Evolutionary conservation across 2,888 invertebrate genomes (phyloP).

Genomic region (Chymomyza fuscimana): DNA sequence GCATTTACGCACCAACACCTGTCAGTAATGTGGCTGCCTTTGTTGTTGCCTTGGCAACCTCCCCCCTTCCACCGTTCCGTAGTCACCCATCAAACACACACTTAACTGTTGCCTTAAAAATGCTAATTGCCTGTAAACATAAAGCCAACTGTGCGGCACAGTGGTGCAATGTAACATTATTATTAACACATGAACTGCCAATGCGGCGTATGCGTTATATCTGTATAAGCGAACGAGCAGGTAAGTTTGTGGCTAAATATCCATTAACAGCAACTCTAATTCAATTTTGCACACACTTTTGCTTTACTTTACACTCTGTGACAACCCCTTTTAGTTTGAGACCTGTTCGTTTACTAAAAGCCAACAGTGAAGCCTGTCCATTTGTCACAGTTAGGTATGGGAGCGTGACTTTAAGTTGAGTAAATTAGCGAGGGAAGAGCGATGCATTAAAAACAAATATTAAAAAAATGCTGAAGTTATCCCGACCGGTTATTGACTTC

Average conservation of each 20-base stretch:
- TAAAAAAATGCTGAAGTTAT: no score
- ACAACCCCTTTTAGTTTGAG: neutral
- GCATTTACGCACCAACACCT: slow-evolving; percentile 20
- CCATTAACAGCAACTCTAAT: slow-evolving; percentile 6
- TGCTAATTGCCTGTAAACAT: slow-evolving; percentile 69
- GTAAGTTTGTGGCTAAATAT: neutral
- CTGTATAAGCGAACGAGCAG: neutral
- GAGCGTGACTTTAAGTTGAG: no score
- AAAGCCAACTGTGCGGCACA: slow-evolving; percentile 32
- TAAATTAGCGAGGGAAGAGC: no score
- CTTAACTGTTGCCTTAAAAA: slow-evolving; percentile 53
- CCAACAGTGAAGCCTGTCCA: no score
- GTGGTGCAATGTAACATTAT: slow-evolving; percentile 24
- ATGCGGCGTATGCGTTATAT: neutral
- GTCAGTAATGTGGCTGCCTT: slow-evolving; percentile 14
- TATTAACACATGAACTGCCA: neutral
- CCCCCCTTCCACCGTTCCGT: neutral
- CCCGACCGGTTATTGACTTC: no score
- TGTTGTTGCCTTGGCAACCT: slow-evolving; percentile 9
- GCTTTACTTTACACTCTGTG: neutral
- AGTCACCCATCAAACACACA: slow-evolving; percentile 9
- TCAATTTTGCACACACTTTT: slow-evolving; percentile 4
- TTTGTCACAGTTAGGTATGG: neutral
- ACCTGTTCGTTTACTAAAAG: neutral
- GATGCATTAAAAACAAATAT: no score